Evolutionary conservation across 2,888 invertebrate genomes (phyloP).

Genomic region (Mythimna impura): DNA sequence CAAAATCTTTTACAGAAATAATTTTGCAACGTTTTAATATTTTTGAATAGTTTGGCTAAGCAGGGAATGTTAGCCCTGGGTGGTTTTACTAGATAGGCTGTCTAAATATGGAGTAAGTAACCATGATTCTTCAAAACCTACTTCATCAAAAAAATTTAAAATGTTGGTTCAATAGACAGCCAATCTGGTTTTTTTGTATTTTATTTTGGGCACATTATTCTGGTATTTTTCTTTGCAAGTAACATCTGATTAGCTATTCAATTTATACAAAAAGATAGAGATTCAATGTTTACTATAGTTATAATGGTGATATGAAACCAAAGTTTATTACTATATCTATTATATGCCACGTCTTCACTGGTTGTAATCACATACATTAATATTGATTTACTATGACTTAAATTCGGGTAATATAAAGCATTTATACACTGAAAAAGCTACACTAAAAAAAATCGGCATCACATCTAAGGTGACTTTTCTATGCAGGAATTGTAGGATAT

Average conservation of each 20-base stretch:
- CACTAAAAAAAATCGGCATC: slow-evolving; percentile 52
- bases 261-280: slow-evolving; percentile 24
- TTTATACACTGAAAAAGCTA: slow-evolving; percentile 61
- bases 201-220: slow-evolving; percentile 13
- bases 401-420: slow-evolving; percentile 55
- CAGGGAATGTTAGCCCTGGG: neutral
- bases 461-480: slow-evolving; percentile 55
- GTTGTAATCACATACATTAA: slow-evolving; percentile 53
- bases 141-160: neutral
- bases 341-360: slow-evolving; percentile 62
- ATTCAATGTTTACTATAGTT: neutral
- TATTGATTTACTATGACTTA: slow-evolving; percentile 55
- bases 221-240: slow-evolving; percentile 12
- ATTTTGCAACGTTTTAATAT: slow-evolving; percentile 3
- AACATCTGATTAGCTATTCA: neutral
- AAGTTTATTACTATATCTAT: slow-evolving; percentile 32
- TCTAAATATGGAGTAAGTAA: neutral
- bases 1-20: slow-evolving; percentile 25
- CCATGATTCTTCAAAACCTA: neutral
- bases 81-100: slow-evolving; percentile 10
- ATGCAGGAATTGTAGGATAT: slow-evolving; percentile 69
- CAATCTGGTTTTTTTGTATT: slow-evolving; percentile 1
- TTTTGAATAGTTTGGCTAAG: neutral
- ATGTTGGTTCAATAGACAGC: neutral
- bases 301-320: slow-evolving; percentile 20